Percentiles rank a stretch among this genome's conserved stretches.
These are phyloP conservation scores for Heliocidaris erythrogramma DNA, from an alignment of 35 echinoderm and acorn worm genomes.

Conservation along the genomic window DNA sequence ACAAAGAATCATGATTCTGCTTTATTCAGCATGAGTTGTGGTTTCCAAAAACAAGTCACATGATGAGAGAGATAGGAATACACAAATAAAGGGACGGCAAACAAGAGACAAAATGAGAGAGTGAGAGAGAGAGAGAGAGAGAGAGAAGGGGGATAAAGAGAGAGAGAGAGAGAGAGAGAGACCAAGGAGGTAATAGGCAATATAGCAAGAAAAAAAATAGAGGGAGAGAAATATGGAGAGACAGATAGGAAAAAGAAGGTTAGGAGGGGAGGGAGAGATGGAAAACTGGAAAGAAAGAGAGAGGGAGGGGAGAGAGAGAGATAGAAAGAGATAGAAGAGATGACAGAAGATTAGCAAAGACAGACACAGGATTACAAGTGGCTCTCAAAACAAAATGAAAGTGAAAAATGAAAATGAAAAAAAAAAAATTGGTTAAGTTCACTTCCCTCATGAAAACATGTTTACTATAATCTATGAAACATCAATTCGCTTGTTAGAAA, in stretches of 20 bases:
- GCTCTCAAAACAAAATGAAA: too few species aligned
- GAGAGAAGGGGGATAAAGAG: too few species aligned
- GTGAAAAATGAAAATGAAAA: neutral
- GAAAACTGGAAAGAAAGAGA: neutral
- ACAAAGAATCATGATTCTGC: neutral
- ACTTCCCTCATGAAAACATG: neutral
- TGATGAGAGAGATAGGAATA: neutral
- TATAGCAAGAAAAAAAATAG: too few species aligned
- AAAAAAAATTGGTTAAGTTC: neutral
- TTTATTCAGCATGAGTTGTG: neutral
- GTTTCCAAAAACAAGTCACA: neutral
- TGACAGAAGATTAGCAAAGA: too few species aligned
- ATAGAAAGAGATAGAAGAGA: too few species aligned
- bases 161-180: neutral
- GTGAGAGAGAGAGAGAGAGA: neutral
- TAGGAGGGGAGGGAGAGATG: neutral
- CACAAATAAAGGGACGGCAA: neutral
- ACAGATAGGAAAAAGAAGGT: too few species aligned
- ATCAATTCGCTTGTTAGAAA: neutral
- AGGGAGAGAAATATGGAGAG: neutral
- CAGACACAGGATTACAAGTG: too few species aligned
- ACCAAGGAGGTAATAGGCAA: too few species aligned
- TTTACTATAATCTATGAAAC: neutral
- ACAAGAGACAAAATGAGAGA: neutral
- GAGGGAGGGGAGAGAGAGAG: neutral